Percentiles rank a stretch among this genome's conserved stretches.
Evolutionary conservation across 2,888 invertebrate genomes (phyloP).

Genomic region (Endotricha flammealis): DNA sequence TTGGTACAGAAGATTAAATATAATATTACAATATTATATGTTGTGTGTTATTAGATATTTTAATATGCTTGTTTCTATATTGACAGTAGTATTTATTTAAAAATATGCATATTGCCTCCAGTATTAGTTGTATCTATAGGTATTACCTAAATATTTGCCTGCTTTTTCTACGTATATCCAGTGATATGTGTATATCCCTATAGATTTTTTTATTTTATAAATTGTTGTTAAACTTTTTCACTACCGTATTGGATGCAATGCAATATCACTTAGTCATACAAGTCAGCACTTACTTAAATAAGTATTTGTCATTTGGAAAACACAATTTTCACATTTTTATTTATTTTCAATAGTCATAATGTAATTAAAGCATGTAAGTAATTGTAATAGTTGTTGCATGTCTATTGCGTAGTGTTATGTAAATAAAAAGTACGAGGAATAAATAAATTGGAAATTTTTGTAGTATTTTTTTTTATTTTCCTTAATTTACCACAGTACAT

Average conservation of each 20-base stretch:
- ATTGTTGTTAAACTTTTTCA: no score
- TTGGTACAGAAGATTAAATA: background rate
- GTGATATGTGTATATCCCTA: no score
- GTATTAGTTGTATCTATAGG: background rate
- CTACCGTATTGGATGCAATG: no score
- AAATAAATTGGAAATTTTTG: conserved; percentile 15
- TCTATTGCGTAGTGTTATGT: conserved; percentile 20
- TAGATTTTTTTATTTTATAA: no score
- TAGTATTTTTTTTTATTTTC: no score
- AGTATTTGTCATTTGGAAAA: background rate
- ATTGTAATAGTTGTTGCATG: conserved; percentile 10
- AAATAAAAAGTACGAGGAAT: conserved; percentile 21
- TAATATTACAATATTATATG: no score
- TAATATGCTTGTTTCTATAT: no score
- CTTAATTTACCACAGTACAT: no score
- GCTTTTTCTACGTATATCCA: background rate
- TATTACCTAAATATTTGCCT: conserved; percentile 6
- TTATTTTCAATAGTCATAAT: conserved; percentile 8
- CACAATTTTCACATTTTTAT: conserved; percentile 3
- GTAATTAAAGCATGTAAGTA: conserved; percentile 6
- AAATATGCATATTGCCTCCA: background rate
- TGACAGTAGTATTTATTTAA: background rate
- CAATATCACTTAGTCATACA: background rate
- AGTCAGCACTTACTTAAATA: background rate
- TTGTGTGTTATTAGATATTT: no score